These are phyloP conservation scores for Hetaerina titia DNA, from an alignment of 2,888 invertebrate genomes.

Conservation along the genomic window DNA sequence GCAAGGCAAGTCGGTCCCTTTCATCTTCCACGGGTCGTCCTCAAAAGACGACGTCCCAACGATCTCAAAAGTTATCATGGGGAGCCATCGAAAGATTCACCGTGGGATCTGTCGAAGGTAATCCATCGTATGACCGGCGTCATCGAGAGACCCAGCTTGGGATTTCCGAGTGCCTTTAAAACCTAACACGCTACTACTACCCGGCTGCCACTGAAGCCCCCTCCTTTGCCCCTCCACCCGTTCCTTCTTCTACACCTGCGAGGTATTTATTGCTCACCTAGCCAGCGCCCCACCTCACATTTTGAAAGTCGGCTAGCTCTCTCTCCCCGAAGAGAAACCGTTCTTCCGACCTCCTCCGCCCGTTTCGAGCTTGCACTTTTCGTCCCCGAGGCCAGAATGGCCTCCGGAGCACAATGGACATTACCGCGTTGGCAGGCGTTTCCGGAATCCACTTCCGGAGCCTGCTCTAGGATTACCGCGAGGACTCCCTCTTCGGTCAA, in stretches of 20 bases:
- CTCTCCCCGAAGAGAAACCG: neutral
- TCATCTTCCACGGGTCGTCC: neutral
- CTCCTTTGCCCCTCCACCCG: neutral
- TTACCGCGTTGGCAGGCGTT: too few relatives aligned
- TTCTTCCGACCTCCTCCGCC: neutral
- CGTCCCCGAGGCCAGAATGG: too few relatives aligned
- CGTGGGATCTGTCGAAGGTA: neutral
- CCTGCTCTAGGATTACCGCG: too few relatives aligned
- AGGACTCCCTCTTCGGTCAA: too few relatives aligned
- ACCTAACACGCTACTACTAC: neutral
- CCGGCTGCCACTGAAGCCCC: neutral
- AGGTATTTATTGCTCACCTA: neutral
- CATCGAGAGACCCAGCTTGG: neutral
- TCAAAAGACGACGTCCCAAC: neutral
- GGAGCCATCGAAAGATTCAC: neutral
- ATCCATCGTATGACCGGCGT: neutral
- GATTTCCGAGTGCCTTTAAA: neutral
- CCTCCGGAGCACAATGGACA: too few relatives aligned
- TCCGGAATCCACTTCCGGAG: too few relatives aligned
- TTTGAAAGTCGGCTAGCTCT: neutral
- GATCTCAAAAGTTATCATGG: neutral
- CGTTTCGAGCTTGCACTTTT: too few relatives aligned
- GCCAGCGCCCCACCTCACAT: neutral
- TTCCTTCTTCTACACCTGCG: neutral
- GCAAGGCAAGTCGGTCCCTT: neutral